A percentile compares a stretch with the other conserved stretches of the same genome.
phyloP scores from a whole-genome alignment of 2,888 invertebrate species.

The Petrolisthes manimaculis region DNA sequence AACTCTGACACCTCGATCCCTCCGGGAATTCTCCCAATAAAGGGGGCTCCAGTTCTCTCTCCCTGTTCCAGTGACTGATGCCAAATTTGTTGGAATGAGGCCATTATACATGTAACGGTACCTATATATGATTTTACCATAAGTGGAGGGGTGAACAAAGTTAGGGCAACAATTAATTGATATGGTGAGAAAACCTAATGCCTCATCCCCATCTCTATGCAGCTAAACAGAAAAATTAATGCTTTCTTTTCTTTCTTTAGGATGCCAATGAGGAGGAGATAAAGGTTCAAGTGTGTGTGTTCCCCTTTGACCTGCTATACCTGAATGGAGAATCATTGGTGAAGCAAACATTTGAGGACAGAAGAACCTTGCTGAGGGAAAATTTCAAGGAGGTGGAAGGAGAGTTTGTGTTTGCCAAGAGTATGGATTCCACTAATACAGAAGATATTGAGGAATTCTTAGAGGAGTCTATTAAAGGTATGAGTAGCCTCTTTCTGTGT shows the following conservation, averaged over 20 bases:
- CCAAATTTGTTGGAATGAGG: no score
- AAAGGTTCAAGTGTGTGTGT: slow-evolving; percentile 92
- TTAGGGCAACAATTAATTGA: no score
- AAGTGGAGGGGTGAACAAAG: no score
- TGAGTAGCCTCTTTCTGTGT: neutral
- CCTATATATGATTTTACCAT: no score
- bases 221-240: no score
- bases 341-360: slow-evolving; percentile 79
- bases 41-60: no score
- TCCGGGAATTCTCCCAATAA: no score
- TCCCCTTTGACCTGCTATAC: slow-evolving; percentile 94
- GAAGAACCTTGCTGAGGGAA: slow-evolving; percentile 80
- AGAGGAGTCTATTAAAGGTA: slow-evolving; percentile 91
- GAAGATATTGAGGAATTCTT: slow-evolving; percentile 95
- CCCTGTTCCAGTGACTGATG: no score
- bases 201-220: no score
- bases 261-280: slow-evolving; percentile 82
- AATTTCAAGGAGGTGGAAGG: slow-evolving; percentile 79
- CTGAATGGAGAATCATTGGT: slow-evolving; percentile 90
- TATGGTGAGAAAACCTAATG: no score
- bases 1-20: no score
- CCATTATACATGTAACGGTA: no score
- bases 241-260: slow-evolving; percentile 69
- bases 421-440: slow-evolving; percentile 78
- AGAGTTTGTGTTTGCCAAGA: slow-evolving; percentile 89